phyloP scores from a whole-genome alignment of 35 echinoderm and acorn worm genomes.

The Ophiothrix spiculata region DNA sequence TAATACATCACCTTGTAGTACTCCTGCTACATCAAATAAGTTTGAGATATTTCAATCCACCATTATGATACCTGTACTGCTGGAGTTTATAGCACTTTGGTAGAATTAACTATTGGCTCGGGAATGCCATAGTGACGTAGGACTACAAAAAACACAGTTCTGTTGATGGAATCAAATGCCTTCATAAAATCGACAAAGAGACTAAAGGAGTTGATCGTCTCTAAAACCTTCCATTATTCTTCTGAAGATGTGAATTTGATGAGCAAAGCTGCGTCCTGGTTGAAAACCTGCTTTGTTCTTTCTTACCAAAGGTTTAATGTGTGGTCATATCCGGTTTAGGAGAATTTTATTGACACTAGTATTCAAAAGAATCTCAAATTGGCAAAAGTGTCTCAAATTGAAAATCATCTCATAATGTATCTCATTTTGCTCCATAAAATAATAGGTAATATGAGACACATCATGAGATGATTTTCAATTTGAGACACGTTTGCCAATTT shows the following conservation, averaged over 20 bases:
- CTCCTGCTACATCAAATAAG: neutral
- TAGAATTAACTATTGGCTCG: slow-evolving; percentile 3
- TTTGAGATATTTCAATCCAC: neutral
- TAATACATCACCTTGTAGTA: neutral
- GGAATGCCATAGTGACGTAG: slow-evolving; percentile 22
- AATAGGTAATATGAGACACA: no score
- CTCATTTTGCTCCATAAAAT: no score
- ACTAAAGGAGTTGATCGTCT: slow-evolving; percentile 9
- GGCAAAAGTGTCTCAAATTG: no score
- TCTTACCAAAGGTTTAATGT: no score
- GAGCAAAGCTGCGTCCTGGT: neutral
- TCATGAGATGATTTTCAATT: no score
- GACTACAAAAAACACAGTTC: neutral
- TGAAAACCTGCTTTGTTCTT: slow-evolving; percentile 20
- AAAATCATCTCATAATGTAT: no score
- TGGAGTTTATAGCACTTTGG: neutral
- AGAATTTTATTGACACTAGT: no score
- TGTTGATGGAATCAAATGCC: slow-evolving; percentile 20
- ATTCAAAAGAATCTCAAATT: no score
- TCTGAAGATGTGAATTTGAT: slow-evolving; percentile 22
- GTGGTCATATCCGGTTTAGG: no score
- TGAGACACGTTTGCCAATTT: no score
- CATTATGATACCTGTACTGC: neutral
- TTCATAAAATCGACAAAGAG: slow-evolving; percentile 30
- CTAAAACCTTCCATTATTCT: slow-evolving; percentile 27